Conservation (phyloP, 1,140 invertebrate genomes). For the Procambarus clarkii region DNA sequence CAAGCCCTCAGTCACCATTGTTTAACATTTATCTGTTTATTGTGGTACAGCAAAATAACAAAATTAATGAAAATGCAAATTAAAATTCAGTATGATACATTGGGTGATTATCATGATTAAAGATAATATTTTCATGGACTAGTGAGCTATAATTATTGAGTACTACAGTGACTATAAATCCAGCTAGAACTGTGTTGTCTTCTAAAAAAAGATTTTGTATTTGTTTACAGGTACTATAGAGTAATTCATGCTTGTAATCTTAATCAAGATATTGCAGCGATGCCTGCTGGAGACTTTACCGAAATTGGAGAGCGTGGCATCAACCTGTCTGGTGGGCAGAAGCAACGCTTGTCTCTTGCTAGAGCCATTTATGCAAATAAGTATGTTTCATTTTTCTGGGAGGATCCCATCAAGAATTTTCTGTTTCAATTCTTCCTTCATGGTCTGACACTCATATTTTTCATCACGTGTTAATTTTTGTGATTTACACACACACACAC, state of each 20-base stretch:
- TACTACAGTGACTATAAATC: background rate
- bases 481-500: no score
- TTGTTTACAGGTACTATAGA: constrained; percentile 77
- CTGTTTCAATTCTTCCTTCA: no score
- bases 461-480: no score
- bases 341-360: constrained; percentile 80
- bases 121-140: background rate
- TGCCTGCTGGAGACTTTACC: constrained; percentile 81
- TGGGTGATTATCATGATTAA: background rate
- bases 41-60: background rate
- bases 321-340: constrained; percentile 82
- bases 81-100: background rate
- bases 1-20: no score
- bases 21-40: no score
- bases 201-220: background rate
- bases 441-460: no score
- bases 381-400: constrained; percentile 68
- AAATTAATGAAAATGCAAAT: background rate
- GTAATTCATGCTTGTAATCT: constrained; percentile 78
- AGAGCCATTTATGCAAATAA: constrained; percentile 80
- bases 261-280: constrained; percentile 78
- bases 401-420: no score
- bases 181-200: background rate
- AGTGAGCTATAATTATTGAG: background rate
- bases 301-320: constrained; percentile 82